A percentile compares a stretch with the other conserved stretches of the same genome.
These are phyloP conservation scores for Cephus rjabovi DNA, from an alignment of 2,888 invertebrate genomes.

Conservation along the genomic window DNA sequence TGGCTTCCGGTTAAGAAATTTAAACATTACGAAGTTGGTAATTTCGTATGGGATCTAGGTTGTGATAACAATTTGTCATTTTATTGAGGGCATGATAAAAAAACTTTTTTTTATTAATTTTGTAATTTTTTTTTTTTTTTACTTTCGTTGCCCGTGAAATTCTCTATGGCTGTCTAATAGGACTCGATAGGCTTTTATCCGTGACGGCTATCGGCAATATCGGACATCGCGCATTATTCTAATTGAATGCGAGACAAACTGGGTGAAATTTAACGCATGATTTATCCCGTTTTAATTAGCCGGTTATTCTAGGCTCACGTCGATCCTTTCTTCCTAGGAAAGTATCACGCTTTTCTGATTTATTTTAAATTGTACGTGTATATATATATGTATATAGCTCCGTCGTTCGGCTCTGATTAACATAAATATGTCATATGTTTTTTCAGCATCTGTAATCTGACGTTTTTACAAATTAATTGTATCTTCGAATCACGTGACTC, in stretches of 20 bases:
- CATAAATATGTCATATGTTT: neutral
- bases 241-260: neutral
- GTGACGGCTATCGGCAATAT: neutral
- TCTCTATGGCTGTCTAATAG: neutral
- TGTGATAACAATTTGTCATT: neutral
- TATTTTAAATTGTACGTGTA: neutral
- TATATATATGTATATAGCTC: neutral
- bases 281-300: conserved; percentile 14
- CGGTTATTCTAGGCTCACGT: conserved; percentile 12
- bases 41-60: neutral
- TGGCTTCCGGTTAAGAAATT: neutral
- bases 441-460: neutral
- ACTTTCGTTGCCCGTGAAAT: neutral
- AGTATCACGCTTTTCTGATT: neutral
- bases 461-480: neutral
- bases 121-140: no score
- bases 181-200: neutral
- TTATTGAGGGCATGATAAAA: neutral
- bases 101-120: neutral
- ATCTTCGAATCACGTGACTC: no score
- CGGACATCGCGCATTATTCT: neutral
- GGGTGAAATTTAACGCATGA: conserved; percentile 18
- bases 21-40: neutral
- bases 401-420: neutral
- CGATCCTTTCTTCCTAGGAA: neutral